Evolutionary conservation across 2,888 invertebrate species (phyloP).

Genomic region (Plagodis dolabraria): DNA sequence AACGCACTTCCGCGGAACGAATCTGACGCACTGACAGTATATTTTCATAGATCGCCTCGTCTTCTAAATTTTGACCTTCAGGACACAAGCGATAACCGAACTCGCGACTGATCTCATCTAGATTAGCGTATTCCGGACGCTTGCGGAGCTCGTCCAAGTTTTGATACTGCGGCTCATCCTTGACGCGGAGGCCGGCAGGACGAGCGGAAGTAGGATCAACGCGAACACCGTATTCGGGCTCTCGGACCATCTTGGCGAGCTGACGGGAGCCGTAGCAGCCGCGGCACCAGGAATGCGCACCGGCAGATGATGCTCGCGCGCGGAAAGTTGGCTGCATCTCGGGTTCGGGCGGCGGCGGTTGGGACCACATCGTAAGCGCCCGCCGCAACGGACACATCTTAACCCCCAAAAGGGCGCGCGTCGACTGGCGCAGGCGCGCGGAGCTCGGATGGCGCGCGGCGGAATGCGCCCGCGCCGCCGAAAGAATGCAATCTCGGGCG

Average conservation of each 20-base stretch:
- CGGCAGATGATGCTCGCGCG: conserved; percentile 64
- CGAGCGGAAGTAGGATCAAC: conserved; percentile 68
- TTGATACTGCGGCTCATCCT: conserved; percentile 79
- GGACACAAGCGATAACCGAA: conserved; percentile 81
- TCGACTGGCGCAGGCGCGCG: conserved; percentile 81
- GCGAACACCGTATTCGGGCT: conserved; percentile 74
- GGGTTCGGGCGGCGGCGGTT: conserved; percentile 76
- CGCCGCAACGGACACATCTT: conserved; percentile 83
- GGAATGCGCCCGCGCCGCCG: conserved; percentile 85
- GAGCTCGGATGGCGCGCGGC: conserved; percentile 79
- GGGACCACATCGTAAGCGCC: conserved; percentile 83
- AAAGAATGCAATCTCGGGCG: conserved; percentile 86
- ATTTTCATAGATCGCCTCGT: conserved; percentile 82
- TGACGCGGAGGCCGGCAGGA: conserved; percentile 70
- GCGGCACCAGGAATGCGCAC: conserved; percentile 62
- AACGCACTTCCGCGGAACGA: conserved; percentile 80
- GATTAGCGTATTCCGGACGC: conserved; percentile 79
- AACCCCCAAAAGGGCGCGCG: conserved; percentile 85
- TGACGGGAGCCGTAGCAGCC: conserved; percentile 64
- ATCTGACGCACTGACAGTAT: conserved; percentile 80
- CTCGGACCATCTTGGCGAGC: conserved; percentile 75
- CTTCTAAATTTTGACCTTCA: conserved; percentile 81
- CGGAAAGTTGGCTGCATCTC: conserved; percentile 60
- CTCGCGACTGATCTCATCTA: conserved; percentile 81
- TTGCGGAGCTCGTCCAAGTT: conserved; percentile 77